Conservation (phyloP, 1,140 invertebrate species). For the Megathymus violae region DNA sequence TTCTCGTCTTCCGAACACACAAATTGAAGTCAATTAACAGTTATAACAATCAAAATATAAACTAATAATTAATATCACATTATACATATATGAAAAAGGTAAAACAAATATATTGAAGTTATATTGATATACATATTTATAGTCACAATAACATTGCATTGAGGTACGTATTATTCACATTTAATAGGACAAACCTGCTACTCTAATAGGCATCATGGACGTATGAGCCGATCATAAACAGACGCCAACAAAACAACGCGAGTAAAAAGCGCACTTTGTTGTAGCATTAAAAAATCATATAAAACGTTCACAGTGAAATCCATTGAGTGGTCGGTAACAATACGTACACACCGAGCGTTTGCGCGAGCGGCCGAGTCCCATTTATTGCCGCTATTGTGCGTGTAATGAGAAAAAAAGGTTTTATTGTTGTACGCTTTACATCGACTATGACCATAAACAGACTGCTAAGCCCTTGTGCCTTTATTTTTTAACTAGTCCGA, state of each 20-base stretch:
- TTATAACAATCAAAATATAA: no score
- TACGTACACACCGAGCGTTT: constrained; percentile 17
- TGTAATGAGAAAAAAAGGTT: constrained; percentile 54
- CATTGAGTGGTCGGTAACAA: constrained; percentile 26
- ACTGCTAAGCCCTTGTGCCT: constrained; percentile 31
- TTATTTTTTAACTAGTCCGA: constrained; percentile 24
- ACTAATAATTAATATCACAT: no score
- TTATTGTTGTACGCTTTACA: constrained; percentile 50
- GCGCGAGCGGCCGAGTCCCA: constrained; percentile 39
- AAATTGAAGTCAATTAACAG: no score
- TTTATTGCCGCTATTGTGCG: constrained; percentile 52
- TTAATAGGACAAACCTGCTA: not conserved
- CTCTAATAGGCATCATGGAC: constrained; percentile 18
- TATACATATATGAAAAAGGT: no score
- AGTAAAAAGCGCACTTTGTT: constrained; percentile 26
- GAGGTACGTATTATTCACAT: not conserved
- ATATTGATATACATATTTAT: no score
- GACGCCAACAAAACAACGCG: constrained; percentile 10
- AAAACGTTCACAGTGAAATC: constrained; percentile 30
- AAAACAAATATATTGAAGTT: no score
- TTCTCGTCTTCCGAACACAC: no score
- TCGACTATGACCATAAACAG: constrained; percentile 49
- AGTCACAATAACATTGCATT: not conserved
- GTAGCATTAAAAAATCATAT: constrained; percentile 32
- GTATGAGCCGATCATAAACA: constrained; percentile 15